A percentile compares a stretch with the other conserved stretches of the same genome.
phyloP scores from a whole-genome alignment of 2,888 invertebrate genomes.

The Pecten maximus region DNA sequence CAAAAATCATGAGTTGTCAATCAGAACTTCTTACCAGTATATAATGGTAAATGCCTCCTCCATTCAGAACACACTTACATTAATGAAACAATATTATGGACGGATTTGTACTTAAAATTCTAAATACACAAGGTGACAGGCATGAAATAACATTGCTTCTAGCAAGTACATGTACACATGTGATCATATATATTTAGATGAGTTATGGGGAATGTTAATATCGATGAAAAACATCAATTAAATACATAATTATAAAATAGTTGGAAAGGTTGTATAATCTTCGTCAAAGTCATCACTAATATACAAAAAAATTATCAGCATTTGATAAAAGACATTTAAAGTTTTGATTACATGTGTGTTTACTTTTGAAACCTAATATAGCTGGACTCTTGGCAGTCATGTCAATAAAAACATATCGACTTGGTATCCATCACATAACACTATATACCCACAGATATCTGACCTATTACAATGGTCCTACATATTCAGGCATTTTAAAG shows the following conservation, averaged over 20 bases:
- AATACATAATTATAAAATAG: background rate
- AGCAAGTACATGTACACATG: background rate
- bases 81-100: too few relatives aligned
- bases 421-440: too few relatives aligned
- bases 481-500: too few relatives aligned
- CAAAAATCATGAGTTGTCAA: too few relatives aligned
- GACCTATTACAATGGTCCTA: too few relatives aligned
- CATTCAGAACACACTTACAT: too few relatives aligned
- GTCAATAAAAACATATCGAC: too few relatives aligned
- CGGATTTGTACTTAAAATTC: background rate
- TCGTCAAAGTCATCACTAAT: background rate
- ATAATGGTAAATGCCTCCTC: too few relatives aligned
- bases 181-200: background rate
- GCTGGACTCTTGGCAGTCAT: too few relatives aligned
- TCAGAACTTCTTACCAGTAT: too few relatives aligned
- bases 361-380: too few relatives aligned
- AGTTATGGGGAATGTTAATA: background rate
- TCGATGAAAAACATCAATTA: background rate
- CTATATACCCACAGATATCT: too few relatives aligned
- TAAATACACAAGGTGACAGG: background rate
- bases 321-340: background rate
- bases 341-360: background rate
- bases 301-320: background rate
- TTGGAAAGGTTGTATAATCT: background rate
- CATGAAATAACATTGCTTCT: background rate